phyloP scores from a whole-genome alignment of 2,888 invertebrate species.

The Magallana nippona region DNA sequence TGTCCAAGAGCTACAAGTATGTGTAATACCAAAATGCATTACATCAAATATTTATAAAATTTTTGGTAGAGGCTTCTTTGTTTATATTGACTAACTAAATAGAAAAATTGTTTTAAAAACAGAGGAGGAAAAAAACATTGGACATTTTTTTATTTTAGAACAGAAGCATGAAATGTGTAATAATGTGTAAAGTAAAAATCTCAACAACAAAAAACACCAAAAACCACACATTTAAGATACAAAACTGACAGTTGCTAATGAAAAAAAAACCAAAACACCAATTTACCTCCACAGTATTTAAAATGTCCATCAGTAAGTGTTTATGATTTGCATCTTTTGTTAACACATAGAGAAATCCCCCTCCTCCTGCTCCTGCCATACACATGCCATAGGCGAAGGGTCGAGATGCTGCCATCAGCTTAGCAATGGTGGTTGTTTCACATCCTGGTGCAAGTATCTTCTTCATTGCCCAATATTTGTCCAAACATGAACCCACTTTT shows the following conservation, averaged over 20 bases:
- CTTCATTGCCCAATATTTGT: constrained; percentile 80
- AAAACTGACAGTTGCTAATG: neutral
- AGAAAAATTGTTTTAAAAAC: too few relatives aligned
- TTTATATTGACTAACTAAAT: too few relatives aligned
- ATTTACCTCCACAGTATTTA: constrained; percentile 56
- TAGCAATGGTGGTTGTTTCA: constrained; percentile 77
- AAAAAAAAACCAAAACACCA: neutral
- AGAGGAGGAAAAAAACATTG: too few relatives aligned
- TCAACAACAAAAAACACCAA: neutral
- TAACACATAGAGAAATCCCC: constrained; percentile 79
- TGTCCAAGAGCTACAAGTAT: too few relatives aligned
- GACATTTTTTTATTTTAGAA: too few relatives aligned
- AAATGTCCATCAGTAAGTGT: constrained; percentile 51
- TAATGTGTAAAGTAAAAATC: too few relatives aligned
- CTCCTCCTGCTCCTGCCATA: constrained; percentile 80
- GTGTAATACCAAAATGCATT: too few relatives aligned
- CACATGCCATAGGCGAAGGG: constrained; percentile 76
- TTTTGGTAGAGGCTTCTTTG: too few relatives aligned
- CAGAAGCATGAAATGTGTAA: too few relatives aligned
- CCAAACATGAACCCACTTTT: constrained; percentile 76
- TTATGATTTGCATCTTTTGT: constrained; percentile 66
- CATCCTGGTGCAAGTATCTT: constrained; percentile 80
- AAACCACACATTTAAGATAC: neutral
- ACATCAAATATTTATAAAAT: too few relatives aligned
- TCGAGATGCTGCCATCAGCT: constrained; percentile 73